A percentile compares a stretch with the other conserved stretches of the same genome.
Evolutionary conservation across 2,888 invertebrate species (phyloP).

Genomic region (Cremastinae sp.): DNA sequence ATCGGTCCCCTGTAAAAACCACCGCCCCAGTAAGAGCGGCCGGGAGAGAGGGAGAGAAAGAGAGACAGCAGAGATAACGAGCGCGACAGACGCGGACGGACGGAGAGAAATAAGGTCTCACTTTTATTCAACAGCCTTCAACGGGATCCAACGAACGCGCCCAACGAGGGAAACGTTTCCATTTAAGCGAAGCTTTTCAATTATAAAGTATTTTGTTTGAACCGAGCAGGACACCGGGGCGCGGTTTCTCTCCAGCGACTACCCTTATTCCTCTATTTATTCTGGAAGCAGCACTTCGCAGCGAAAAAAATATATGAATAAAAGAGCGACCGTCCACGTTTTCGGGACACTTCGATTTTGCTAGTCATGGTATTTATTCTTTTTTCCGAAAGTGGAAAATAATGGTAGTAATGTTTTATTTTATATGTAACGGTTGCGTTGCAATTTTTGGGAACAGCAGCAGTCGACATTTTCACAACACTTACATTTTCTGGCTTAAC

Average conservation of each 20-base stretch:
- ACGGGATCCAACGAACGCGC: not conserved
- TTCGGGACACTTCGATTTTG: too few species aligned
- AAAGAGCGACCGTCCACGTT: too few species aligned
- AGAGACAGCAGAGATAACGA: not conserved
- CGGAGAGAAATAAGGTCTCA: slow-evolving; percentile 60
- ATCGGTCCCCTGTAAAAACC: slow-evolving; percentile 36
- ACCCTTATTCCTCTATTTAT: not conserved
- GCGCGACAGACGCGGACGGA: slow-evolving; percentile 9
- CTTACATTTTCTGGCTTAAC: too few species aligned
- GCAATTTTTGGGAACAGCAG: too few species aligned
- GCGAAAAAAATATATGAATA: too few species aligned
- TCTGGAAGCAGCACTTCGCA: too few species aligned
- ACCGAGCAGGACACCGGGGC: slow-evolving; percentile 53
- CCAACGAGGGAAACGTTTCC: slow-evolving; percentile 57
- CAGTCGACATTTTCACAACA: too few species aligned
- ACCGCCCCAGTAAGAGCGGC: slow-evolving; percentile 3
- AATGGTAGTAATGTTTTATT: too few species aligned
- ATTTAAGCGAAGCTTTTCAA: slow-evolving; percentile 77
- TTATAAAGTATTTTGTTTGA: slow-evolving; percentile 74
- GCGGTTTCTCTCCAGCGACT: slow-evolving; percentile 37
- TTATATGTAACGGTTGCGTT: too few species aligned
- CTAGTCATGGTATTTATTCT: too few species aligned
- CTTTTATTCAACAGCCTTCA: slow-evolving; percentile 64
- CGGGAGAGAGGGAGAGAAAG: slow-evolving; percentile 15
- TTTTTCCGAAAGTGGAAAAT: too few species aligned